phyloP scores from a whole-genome alignment of 1,140 invertebrate genomes.

The Pteromalus puparum region DNA sequence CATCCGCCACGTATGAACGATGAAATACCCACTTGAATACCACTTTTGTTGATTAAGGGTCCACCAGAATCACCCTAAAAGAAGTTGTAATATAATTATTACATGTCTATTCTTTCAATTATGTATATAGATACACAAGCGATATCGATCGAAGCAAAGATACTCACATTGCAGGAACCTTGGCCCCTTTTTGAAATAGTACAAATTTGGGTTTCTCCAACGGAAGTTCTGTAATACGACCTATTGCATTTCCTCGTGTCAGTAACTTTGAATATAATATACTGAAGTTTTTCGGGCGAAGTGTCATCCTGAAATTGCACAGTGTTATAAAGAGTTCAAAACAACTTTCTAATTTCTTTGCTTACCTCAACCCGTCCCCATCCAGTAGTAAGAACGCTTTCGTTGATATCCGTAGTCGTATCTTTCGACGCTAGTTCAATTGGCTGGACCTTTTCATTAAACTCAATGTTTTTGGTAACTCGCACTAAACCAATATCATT shows the following conservation, averaged over 20 bases:
- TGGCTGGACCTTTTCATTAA: background rate
- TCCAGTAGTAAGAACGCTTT: background rate
- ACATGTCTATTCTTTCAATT: too few species aligned
- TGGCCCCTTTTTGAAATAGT: slow-evolving; percentile 67
- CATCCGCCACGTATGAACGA: slow-evolving; percentile 80
- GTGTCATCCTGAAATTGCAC: background rate
- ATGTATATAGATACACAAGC: too few species aligned
- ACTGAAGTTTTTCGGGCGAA: background rate
- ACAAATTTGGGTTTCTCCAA: slow-evolving; percentile 21
- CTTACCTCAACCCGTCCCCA: background rate
- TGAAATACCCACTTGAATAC: slow-evolving; percentile 76
- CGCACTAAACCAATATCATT: background rate
- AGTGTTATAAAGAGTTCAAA: background rate
- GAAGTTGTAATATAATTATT: too few species aligned
- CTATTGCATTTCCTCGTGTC: background rate
- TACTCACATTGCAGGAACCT: slow-evolving; percentile 76
- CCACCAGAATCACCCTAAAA: slow-evolving; percentile 1
- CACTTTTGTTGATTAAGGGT: slow-evolving; percentile 65
- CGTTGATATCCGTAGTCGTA: background rate
- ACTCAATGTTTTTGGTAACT: background rate
- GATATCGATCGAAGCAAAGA: background rate
- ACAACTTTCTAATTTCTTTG: too few species aligned
- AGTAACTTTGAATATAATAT: background rate
- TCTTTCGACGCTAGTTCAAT: background rate
- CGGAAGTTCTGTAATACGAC: background rate